Conservation (phyloP, 2,888 invertebrate species). For the Galeruca laticollis region DNA sequence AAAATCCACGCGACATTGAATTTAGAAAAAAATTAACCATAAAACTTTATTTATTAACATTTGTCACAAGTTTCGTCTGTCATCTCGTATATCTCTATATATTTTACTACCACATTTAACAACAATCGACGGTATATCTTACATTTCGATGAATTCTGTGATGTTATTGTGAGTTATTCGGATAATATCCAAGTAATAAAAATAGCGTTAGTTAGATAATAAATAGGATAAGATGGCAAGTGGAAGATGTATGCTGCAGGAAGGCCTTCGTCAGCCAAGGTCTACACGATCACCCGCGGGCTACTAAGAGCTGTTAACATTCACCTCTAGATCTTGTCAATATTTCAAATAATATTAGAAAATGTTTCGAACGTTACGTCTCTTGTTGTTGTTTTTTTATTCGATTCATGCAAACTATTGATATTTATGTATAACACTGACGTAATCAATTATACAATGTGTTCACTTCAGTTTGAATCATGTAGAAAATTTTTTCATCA, state of each 20-base stretch:
- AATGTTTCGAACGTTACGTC: constrained; percentile 26
- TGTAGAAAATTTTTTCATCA: too few relatives aligned
- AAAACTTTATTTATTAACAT: constrained; percentile 28
- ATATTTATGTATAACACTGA: constrained; percentile 2
- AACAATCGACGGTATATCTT: constrained; percentile 32
- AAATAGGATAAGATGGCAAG: constrained; percentile 56
- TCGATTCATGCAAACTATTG: constrained; percentile 8
- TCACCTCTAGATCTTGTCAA: constrained; percentile 51
- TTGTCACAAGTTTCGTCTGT: constrained; percentile 28
- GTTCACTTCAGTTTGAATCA: background rate
- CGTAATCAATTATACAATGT: background rate
- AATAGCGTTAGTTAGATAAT: constrained; percentile 51
- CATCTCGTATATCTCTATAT: constrained; percentile 23
- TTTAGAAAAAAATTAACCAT: constrained; percentile 22
- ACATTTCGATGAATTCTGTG: constrained; percentile 30
- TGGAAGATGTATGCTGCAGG: constrained; percentile 59
- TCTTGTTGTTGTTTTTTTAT: constrained; percentile 20
- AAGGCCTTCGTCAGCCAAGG: constrained; percentile 60
- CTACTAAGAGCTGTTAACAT: constrained; percentile 48
- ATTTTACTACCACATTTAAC: constrained; percentile 29
- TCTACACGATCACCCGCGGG: constrained; percentile 58
- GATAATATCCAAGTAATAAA: constrained; percentile 45
- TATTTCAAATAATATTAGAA: constrained; percentile 38
- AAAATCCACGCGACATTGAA: background rate
- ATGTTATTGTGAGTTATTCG: constrained; percentile 47